Evolutionary conservation across 2,113 vertebrate genomes (phyloP).

Genomic region (Pterocles gutturalis): DNA sequence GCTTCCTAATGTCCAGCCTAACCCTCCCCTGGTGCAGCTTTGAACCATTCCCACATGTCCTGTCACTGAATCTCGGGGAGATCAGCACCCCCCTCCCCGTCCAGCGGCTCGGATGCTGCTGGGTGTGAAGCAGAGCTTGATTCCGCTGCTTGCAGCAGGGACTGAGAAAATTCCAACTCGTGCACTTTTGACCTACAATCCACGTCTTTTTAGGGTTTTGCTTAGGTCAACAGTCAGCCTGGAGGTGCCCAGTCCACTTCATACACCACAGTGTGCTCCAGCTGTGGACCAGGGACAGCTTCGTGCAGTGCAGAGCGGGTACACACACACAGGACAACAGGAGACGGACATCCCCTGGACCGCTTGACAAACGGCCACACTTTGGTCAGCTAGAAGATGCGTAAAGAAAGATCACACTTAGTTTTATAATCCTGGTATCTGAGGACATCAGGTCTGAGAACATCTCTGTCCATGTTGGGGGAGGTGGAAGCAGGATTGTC

Average conservation of each 20-base stretch:
- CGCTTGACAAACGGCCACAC: accelerated
- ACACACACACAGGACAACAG: accelerated
- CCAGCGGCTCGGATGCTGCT: accelerated
- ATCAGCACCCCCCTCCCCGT: background rate
- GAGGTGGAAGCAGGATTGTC: background rate
- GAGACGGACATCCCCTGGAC: accelerated
- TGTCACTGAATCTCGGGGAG: background rate
- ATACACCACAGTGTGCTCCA: background rate
- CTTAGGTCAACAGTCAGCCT: background rate
- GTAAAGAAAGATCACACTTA: background rate
- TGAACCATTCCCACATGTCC: background rate
- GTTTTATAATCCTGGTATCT: background rate
- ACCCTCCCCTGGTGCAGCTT: too few relatives aligned
- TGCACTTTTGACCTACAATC: background rate
- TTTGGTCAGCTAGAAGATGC: background rate
- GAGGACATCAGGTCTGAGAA: background rate
- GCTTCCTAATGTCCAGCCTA: background rate
- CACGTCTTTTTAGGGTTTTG: background rate
- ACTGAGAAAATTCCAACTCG: background rate
- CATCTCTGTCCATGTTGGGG: background rate
- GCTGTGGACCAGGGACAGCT: background rate
- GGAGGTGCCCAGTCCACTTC: background rate
- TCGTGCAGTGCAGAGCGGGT: accelerated
- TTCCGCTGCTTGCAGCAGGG: background rate
- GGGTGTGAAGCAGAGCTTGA: background rate